A percentile compares a stretch with the other conserved stretches of the same genome.
Evolutionary conservation across 2,113 vertebrate species (phyloP).

Genomic region (Tamias sibiricus): DNA sequence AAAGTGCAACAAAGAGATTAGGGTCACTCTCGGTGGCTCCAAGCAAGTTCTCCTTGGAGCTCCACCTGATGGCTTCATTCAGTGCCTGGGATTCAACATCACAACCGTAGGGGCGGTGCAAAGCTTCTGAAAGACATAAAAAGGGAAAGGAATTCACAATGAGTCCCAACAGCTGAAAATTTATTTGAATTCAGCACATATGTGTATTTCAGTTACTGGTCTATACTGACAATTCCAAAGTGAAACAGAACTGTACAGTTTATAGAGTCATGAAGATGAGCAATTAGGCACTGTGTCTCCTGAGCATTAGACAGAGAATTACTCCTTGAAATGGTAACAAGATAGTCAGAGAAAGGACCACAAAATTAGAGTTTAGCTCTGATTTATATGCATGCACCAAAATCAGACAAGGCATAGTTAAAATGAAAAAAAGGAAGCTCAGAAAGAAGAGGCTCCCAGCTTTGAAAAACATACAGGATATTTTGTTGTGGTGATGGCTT

Average conservation of each 20-base stretch:
- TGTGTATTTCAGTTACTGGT: not conserved
- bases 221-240: not conserved
- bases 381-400: constrained; percentile 2
- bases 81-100: constrained; percentile 93
- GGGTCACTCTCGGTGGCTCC: constrained; percentile 98
- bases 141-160: constrained; percentile 28
- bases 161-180: not conserved
- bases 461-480: not conserved
- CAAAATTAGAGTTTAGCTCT: not conserved
- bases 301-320: not conserved
- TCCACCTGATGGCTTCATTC: constrained; percentile 98
- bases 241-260: not conserved
- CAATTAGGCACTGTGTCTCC: not conserved
- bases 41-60: constrained; percentile 98
- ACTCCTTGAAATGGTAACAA: not conserved
- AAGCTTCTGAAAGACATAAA: constrained; percentile 90
- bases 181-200: not conserved
- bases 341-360: not conserved
- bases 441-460: not conserved
- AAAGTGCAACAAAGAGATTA: constrained; percentile 99
- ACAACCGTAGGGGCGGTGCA: constrained; percentile 95
- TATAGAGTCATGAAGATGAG: not conserved
- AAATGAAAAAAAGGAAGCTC: not conserved
- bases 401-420: not conserved
- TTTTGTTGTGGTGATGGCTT: not conserved